Evolutionary conservation across 2,113 vertebrate species (phyloP).

Genomic region (Macquaria ambigua): DNA sequence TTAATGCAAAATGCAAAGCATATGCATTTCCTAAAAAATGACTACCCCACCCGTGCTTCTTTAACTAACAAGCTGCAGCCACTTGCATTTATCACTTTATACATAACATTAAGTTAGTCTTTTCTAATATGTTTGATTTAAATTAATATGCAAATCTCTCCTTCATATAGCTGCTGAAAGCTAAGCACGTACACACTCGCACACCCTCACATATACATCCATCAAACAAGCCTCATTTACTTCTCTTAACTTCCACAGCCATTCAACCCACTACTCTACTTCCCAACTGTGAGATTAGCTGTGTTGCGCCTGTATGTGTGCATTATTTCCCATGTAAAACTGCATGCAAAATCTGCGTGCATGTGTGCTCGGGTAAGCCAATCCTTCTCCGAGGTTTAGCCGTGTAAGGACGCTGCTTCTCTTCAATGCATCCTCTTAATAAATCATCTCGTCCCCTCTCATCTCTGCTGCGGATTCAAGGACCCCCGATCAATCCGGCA

Average conservation of each 20-base stretch:
- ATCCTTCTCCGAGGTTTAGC: conserved; percentile 29
- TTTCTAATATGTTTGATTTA: conserved; percentile 30
- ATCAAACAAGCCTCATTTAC: conserved; percentile 55
- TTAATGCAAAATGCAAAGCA: conserved; percentile 11
- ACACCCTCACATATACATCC: conserved; percentile 14
- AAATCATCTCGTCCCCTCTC: conserved; percentile 51
- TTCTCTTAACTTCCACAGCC: conserved; percentile 35
- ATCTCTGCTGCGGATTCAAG: conserved; percentile 22
- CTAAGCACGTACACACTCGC: background rate
- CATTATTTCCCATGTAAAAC: background rate
- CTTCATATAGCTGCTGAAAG: background rate
- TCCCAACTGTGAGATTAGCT: conserved; percentile 41
- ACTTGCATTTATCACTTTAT: background rate
- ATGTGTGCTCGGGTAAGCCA: background rate
- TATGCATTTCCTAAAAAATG: background rate
- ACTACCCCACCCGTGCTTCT: background rate
- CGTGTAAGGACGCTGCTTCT: background rate
- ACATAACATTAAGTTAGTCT: conserved; percentile 5
- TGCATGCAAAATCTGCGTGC: background rate
- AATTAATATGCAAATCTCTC: conserved; percentile 55
- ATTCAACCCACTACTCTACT: conserved; percentile 17
- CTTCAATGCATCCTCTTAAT: conserved; percentile 7
- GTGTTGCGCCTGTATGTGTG: background rate
- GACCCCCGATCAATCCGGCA: conserved; percentile 46
- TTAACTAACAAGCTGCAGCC: conserved; percentile 4